Evolutionary conservation across 2,113 vertebrate species (phyloP).

Genomic region (Poecilia latipinna): DNA sequence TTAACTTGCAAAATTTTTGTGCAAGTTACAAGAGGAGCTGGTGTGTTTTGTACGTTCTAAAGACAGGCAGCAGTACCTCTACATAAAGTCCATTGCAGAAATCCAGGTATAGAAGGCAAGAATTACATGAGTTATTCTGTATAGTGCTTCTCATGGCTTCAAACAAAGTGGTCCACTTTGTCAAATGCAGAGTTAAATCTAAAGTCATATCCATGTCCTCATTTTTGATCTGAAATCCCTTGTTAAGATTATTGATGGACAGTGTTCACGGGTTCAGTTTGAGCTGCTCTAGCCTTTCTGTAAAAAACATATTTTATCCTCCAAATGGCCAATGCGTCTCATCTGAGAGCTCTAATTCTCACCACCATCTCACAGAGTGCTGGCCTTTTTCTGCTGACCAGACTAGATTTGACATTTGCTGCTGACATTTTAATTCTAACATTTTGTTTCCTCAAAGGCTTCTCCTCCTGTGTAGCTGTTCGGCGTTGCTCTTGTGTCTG

Average conservation of each 20-base stretch:
- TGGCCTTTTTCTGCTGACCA: neutral
- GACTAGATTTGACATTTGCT: neutral
- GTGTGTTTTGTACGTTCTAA: no score
- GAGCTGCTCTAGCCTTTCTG: neutral
- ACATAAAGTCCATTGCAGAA: no score
- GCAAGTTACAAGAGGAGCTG: no score
- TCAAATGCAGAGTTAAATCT: no score
- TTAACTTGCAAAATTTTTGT: neutral
- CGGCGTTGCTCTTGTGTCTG: neutral
- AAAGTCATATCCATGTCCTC: no score
- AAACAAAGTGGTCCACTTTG: no score
- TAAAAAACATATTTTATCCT: neutral
- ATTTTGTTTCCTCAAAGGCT: neutral
- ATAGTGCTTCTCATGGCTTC: no score
- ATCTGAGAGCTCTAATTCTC: neutral
- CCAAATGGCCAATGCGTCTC: neutral
- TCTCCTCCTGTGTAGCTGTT: neutral
- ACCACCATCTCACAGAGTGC: neutral
- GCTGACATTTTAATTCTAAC: neutral
- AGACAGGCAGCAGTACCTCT: no score
- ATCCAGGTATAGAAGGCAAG: no score
- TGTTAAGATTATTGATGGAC: neutral
- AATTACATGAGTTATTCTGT: no score
- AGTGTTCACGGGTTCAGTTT: neutral
- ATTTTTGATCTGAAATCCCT: no score